Conservation (phyloP, 2,113 vertebrate genomes). For the Dasypus novemcinctus region DNA sequence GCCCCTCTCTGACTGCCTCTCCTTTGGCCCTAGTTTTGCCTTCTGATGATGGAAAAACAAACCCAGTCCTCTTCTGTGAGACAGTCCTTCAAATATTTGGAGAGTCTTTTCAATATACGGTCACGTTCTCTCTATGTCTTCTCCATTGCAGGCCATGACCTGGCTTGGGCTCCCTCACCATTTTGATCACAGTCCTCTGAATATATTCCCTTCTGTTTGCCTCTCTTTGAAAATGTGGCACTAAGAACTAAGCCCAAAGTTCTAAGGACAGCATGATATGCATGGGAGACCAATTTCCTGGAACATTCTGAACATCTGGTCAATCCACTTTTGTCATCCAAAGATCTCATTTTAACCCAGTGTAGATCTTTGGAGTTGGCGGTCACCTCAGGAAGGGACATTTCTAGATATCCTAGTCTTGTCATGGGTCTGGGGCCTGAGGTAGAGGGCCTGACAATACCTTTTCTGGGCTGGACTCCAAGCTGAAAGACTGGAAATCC, state of each 20-base stretch:
- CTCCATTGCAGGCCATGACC: not conserved
- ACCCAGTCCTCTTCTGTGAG: not conserved
- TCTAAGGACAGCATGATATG: not conserved
- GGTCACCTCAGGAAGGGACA: not conserved
- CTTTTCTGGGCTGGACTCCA: not conserved
- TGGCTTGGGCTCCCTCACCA: not conserved
- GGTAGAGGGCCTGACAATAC: not conserved
- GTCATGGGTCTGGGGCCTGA: not conserved
- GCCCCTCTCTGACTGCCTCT: not conserved
- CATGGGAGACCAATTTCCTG: not conserved
- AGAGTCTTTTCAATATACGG: not conserved
- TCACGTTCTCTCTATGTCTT: not conserved
- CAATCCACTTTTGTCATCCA: not conserved
- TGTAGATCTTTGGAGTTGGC: not conserved
- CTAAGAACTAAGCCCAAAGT: not conserved
- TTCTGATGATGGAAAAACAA: not conserved
- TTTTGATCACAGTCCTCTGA: not conserved
- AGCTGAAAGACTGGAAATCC: not conserved
- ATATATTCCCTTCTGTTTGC: not conserved
- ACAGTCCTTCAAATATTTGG: not conserved
- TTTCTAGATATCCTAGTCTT: not conserved
- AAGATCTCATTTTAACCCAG: not conserved
- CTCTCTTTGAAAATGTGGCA: not conserved
- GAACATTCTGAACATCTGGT: not conserved
- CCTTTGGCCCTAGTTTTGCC: not conserved